Conservation (phyloP, 2,113 vertebrate species). For the Telmatochromis brichardi region DNA sequence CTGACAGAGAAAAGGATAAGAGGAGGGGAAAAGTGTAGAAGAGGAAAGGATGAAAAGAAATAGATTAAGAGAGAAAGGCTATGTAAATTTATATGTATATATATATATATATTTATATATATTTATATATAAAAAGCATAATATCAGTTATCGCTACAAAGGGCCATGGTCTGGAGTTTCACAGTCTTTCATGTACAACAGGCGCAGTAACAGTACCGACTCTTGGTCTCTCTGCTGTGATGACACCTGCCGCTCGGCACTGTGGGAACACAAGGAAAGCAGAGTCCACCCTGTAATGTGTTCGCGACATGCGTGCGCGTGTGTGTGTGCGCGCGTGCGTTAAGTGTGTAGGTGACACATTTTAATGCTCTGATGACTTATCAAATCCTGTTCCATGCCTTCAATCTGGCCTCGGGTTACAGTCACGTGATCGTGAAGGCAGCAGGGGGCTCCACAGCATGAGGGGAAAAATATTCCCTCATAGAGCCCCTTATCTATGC, state of each 20-base stretch:
- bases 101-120: neutral
- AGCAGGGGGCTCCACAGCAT: constrained; percentile 18
- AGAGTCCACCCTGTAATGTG: constrained; percentile 37
- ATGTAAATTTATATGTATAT: neutral
- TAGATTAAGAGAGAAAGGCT: constrained; percentile 29
- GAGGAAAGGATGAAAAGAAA: constrained; percentile 6
- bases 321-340: neutral
- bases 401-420: constrained; percentile 6
- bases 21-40: neutral
- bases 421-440: constrained; percentile 6
- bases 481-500: neutral
- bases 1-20: neutral
- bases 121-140: constrained; percentile 51
- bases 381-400: constrained; percentile 15
- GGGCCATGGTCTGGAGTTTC: constrained; percentile 64
- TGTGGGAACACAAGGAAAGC: constrained; percentile 38
- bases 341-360: constrained; percentile 2
- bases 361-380: constrained; percentile 7
- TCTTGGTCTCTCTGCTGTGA: constrained; percentile 32
- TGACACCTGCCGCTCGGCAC: constrained; percentile 39
- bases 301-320: neutral
- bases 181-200: constrained; percentile 55
- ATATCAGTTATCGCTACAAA: constrained; percentile 59
- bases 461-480: neutral
- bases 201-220: constrained; percentile 23